A percentile compares a stretch with the other conserved stretches of the same genome.
Evolutionary conservation across 2,888 invertebrate genomes (phyloP).

Genomic region (Parochlus steinenii): DNA sequence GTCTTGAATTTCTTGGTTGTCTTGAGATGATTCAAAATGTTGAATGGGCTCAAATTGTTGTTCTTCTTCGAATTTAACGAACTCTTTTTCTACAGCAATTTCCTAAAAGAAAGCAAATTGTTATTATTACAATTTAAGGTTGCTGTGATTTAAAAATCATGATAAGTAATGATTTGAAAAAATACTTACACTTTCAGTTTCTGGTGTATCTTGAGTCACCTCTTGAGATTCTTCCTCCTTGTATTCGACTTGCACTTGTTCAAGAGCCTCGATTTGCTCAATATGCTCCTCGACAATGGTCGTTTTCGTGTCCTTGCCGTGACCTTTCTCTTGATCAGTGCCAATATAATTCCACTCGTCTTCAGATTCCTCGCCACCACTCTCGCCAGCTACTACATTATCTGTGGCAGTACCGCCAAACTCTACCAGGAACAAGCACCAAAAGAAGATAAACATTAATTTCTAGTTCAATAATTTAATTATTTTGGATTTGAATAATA

Average conservation of each 20-base stretch:
- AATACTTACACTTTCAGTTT: background rate
- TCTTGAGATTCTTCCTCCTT: background rate
- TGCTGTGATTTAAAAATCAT: background rate
- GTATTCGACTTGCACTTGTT: background rate
- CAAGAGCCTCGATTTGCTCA: background rate
- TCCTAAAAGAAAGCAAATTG: background rate
- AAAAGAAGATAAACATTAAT: constrained; percentile 11
- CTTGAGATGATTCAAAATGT: no score
- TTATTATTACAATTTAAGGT: background rate
- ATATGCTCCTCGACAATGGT: constrained; percentile 2
- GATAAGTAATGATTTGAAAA: background rate
- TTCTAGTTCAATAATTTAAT: no score
- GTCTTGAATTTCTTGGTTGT: no score
- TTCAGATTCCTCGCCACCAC: constrained; percentile 52
- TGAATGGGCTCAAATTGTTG: constrained; percentile 2
- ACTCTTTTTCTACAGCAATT: constrained; percentile 21
- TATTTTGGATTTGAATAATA: no score
- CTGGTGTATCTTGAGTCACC: background rate
- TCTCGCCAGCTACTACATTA: constrained; percentile 32
- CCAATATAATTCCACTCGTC: constrained; percentile 81
- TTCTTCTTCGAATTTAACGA: constrained; percentile 14
- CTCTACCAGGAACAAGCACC: constrained; percentile 11
- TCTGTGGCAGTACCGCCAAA: constrained; percentile 6
- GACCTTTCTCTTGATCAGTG: constrained; percentile 46
- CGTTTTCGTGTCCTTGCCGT: constrained; percentile 26